A percentile compares a stretch with the other conserved stretches of the same genome.
These are phyloP conservation scores for Scaptomyza graminum DNA, from an alignment of 1,140 invertebrate genomes.

Conservation along the genomic window DNA sequence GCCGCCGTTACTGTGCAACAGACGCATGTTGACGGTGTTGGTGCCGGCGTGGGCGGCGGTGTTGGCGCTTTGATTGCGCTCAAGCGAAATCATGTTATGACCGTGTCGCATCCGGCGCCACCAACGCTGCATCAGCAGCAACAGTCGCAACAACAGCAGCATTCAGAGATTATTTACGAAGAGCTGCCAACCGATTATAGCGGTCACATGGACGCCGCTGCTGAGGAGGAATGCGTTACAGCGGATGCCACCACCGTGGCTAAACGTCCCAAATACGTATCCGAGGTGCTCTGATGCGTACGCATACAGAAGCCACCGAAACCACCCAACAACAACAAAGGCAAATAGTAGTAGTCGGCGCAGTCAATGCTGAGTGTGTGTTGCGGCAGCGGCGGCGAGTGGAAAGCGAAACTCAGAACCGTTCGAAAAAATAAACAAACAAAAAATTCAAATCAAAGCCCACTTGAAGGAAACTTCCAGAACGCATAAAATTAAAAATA, in stretches of 20 bases:
- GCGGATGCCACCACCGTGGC: slow-evolving; percentile 54
- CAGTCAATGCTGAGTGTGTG: slow-evolving; percentile 6
- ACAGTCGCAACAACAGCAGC: slow-evolving; percentile 61
- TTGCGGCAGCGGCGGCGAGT: slow-evolving; percentile 7
- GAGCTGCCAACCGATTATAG: slow-evolving; percentile 81
- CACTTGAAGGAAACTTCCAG: slow-evolving; percentile 31
- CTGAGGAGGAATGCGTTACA: slow-evolving; percentile 69
- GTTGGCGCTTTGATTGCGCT: slow-evolving; percentile 77
- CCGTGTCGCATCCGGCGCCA: slow-evolving; percentile 55
- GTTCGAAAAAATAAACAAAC: slow-evolving; percentile 27
- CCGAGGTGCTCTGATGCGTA: slow-evolving; percentile 83
- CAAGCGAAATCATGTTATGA: slow-evolving; percentile 77
- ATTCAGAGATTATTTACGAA: slow-evolving; percentile 81
- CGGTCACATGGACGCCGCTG: slow-evolving; percentile 78
- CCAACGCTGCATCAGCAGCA: slow-evolving; percentile 69
- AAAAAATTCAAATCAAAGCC: slow-evolving; percentile 20
- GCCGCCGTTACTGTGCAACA: slow-evolving; percentile 50
- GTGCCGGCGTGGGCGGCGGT: slow-evolving; percentile 51
- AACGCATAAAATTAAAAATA: slow-evolving; percentile 33
- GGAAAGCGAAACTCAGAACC: slow-evolving; percentile 31
- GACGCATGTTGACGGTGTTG: slow-evolving; percentile 56
- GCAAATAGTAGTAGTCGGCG: slow-evolving; percentile 62
- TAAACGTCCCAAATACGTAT: slow-evolving; percentile 79
- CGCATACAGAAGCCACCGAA: slow-evolving; percentile 72
- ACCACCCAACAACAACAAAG: slow-evolving; percentile 57